Percentiles rank a stretch among this genome's conserved stretches.
Conservation (phyloP, 2,797 vertebrate genomes). For the Fistularia tabacaria region DNA sequence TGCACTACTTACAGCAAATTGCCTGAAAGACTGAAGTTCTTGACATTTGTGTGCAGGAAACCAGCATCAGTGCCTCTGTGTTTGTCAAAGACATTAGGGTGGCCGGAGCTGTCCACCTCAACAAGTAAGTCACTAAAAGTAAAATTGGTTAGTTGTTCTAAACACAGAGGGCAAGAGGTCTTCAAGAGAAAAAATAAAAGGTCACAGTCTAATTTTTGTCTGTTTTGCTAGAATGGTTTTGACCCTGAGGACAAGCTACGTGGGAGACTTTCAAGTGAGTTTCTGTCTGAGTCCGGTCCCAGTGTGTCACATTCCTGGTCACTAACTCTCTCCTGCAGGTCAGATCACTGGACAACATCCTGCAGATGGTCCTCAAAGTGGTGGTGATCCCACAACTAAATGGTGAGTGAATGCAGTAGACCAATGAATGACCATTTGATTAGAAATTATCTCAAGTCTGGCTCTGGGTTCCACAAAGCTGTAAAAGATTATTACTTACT, state of each 20-base stretch:
- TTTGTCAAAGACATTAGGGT: slow-evolving; percentile 55
- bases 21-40: not conserved
- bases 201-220: slow-evolving; percentile 26
- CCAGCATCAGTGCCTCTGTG: slow-evolving; percentile 61
- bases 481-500: no score
- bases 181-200: slow-evolving; percentile 4
- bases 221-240: slow-evolving; percentile 62
- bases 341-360: slow-evolving; percentile 47
- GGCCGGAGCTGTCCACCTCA: slow-evolving; percentile 61
- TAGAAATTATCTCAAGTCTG: no score
- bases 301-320: no score
- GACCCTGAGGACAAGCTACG: slow-evolving; percentile 63
- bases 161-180: slow-evolving; percentile 16
- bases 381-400: slow-evolving; percentile 69
- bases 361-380: slow-evolving; percentile 59
- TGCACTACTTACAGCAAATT: not conserved
- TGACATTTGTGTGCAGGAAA: slow-evolving; percentile 43
- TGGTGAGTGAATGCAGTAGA: slow-evolving; percentile 50
- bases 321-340: slow-evolving; percentile 48
- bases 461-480: no score
- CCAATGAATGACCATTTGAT: not conserved
- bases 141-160: not conserved
- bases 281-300: not conserved
- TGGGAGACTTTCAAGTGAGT: slow-evolving; percentile 73
- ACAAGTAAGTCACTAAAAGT: slow-evolving; percentile 59